Evolutionary conservation across 2,113 vertebrate genomes (phyloP).

Genomic region (Ahaetulla prasina): DNA sequence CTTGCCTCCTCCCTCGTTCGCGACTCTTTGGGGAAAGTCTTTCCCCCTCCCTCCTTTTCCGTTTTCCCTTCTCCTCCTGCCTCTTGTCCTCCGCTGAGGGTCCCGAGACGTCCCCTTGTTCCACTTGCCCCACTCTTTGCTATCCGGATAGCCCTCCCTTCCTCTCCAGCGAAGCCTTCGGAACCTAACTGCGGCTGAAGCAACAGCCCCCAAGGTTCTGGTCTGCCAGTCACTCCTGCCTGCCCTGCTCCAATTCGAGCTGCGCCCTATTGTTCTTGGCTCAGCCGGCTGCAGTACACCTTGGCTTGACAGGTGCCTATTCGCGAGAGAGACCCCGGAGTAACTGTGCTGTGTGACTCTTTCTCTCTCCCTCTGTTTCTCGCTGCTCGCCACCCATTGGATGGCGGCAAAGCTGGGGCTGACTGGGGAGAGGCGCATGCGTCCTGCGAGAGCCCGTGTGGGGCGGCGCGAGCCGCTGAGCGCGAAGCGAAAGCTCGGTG

Average conservation of each 20-base stretch:
- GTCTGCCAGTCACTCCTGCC: background rate
- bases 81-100: background rate
- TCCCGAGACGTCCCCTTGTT: background rate
- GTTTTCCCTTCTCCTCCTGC: background rate
- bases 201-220: background rate
- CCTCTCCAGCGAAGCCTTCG: background rate
- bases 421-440: conserved; percentile 56
- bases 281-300: conserved; percentile 32
- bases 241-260: background rate
- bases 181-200: background rate
- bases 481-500: accelerated
- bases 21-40: background rate
- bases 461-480: background rate
- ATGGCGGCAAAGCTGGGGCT: conserved; percentile 27
- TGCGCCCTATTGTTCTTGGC: conserved; percentile 15
- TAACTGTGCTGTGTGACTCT: conserved; percentile 46
- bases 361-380: conserved; percentile 62
- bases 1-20: background rate
- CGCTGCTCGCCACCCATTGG: conserved; percentile 65
- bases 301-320: conserved; percentile 52
- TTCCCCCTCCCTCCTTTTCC: background rate
- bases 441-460: conserved; percentile 10
- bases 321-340: conserved; percentile 49
- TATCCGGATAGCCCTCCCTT: background rate
- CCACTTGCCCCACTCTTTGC: conserved; percentile 2